Conservation (phyloP, 2,888 invertebrate species). For the Nasonovia ribisnigri region DNA sequence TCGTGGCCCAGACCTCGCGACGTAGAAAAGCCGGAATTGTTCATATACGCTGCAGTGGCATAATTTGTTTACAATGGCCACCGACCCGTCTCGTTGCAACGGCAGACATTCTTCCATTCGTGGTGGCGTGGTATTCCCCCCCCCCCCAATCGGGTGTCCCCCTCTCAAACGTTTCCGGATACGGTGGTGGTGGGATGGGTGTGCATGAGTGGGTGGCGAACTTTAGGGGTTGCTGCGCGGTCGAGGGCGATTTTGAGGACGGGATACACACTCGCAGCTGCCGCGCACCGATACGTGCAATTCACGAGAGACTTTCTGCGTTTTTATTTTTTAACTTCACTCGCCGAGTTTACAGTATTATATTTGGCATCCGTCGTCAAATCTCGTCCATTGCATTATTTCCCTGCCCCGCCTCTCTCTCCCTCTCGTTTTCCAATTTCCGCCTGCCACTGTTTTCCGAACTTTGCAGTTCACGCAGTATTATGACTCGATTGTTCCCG, state of each 20-base stretch:
- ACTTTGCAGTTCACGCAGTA: neutral
- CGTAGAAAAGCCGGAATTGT: neutral
- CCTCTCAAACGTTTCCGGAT: neutral
- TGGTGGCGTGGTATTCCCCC: neutral
- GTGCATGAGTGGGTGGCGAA: neutral
- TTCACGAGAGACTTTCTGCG: neutral
- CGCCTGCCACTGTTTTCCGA: neutral
- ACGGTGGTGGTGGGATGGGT: no score
- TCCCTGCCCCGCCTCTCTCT: neutral
- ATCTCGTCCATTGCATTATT: neutral
- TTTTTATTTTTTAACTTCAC: constrained; percentile 9
- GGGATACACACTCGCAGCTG: neutral
- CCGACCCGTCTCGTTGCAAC: neutral
- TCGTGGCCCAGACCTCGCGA: neutral
- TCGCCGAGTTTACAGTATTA: neutral
- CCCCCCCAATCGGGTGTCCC: no score
- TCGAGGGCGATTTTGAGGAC: neutral
- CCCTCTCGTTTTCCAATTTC: neutral
- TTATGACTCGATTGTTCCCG: neutral
- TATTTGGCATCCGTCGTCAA: neutral
- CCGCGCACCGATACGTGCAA: neutral
- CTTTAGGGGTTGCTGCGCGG: neutral
- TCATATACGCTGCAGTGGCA: neutral
- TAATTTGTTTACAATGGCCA: neutral
- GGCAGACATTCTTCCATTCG: neutral